These are phyloP conservation scores for Pangasianodon gigas DNA, from an alignment of 2,113 vertebrate species.

Conservation along the genomic window DNA sequence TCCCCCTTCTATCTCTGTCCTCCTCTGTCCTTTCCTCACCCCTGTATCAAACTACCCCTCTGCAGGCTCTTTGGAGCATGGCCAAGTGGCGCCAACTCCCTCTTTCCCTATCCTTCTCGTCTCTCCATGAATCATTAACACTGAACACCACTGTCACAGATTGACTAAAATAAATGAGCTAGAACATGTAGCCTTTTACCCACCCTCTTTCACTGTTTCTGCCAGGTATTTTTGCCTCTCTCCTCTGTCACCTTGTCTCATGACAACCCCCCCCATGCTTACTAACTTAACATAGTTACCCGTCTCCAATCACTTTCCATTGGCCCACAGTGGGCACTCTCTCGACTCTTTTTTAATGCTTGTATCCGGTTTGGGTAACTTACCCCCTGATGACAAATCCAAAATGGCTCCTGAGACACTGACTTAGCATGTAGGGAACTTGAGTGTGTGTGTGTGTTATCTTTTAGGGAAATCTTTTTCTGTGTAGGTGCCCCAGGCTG, in stretches of 20 bases:
- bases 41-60: conserved; percentile 37
- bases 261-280: background rate
- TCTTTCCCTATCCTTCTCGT: conserved; percentile 1
- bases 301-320: conserved; percentile 34
- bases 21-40: conserved; percentile 12
- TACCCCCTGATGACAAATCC: conserved; percentile 35
- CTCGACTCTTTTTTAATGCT: conserved; percentile 41
- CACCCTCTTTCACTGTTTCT: conserved; percentile 10
- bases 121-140: conserved; percentile 57
- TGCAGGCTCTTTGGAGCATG: conserved; percentile 51
- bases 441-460: conserved; percentile 27
- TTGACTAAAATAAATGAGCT: conserved; percentile 56
- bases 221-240: background rate
- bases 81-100: conserved; percentile 45
- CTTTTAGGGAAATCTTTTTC: conserved; percentile 38
- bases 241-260: conserved; percentile 20
- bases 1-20: background rate
- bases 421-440: background rate
- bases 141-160: conserved; percentile 41
- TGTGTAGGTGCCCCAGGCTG: conserved; percentile 14
- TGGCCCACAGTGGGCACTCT: conserved; percentile 30
- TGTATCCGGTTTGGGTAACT: conserved; percentile 27
- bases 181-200: conserved; percentile 28
- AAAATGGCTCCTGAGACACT: conserved; percentile 34
- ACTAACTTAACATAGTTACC: conserved; percentile 19